These are phyloP conservation scores for Penaeus vannamei DNA, from an alignment of 1,140 invertebrate species.

Conservation along the genomic window DNA sequence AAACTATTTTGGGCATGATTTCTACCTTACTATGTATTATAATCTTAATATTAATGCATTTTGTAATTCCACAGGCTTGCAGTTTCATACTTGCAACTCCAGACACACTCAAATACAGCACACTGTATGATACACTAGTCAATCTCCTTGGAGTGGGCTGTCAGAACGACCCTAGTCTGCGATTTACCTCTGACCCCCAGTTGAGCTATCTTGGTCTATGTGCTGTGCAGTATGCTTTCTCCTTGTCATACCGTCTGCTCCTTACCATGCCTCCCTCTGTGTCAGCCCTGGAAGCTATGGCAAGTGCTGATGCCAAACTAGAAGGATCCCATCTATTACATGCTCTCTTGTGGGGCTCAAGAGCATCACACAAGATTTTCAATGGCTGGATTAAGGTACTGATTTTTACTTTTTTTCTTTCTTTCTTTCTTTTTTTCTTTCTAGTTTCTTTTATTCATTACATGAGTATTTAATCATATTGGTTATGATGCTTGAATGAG, in stretches of 20 bases:
- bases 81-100: constrained; percentile 93
- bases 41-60: constrained; percentile 34
- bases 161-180: constrained; percentile 70
- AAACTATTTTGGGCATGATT: background rate
- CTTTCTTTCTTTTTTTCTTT: constrained; percentile 56
- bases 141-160: constrained; percentile 77
- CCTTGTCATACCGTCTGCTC: constrained; percentile 85
- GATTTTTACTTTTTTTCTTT: constrained; percentile 44
- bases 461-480: constrained; percentile 79
- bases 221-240: constrained; percentile 92
- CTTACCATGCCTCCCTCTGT: constrained; percentile 89
- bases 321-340: constrained; percentile 78
- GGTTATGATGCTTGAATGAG: no score
- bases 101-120: constrained; percentile 90
- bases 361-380: constrained; percentile 82
- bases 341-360: constrained; percentile 83
- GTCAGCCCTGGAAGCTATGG: constrained; percentile 85
- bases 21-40: background rate
- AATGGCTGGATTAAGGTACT: constrained; percentile 80
- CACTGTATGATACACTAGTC: constrained; percentile 88
- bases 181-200: constrained; percentile 50
- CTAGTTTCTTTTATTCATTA: constrained; percentile 86
- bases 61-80: constrained; percentile 78
- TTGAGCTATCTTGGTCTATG: constrained; percentile 76
- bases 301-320: constrained; percentile 75